Evolutionary conservation across 2,797 vertebrate species (phyloP), one percentile per base, ranked within the genome.

Genomic region (Acipenser ruthenus): DNA sequence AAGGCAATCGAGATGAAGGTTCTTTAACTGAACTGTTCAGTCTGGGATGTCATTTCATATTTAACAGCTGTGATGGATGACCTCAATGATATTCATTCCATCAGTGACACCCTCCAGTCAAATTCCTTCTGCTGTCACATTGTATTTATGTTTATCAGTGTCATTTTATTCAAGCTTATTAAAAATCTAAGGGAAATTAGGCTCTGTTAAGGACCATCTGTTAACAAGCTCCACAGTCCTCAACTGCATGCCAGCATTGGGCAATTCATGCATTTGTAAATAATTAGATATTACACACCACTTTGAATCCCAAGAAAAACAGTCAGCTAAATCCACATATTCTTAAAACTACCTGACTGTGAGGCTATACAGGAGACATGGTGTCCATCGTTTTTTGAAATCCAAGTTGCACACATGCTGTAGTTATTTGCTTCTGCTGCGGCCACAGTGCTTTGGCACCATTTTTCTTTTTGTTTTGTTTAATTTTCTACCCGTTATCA

Each of bases 111-210:
- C 75, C 76, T 79, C 49, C 59, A 74, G 76, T 80, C 70, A 76
- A 77, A 77, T 80, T 84, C 79, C 74, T 83, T 82, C 63, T 61
- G 67, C 56, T 84, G 78, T 82, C 80, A 82, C 68, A 82, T 81
- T 74, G 72, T 70, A 80, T 84, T 87, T 83, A 71, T 75, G 80
- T 80, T 82, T 75, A 79, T 81, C 74, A 80, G 65, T 52, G 55
- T 49, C 9, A 55, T 66, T 70, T 70, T 58, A 58, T 65, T 69
- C 58, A 23, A 49, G 47, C 62, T 58, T 60, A 55, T 65, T 70
- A 49, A 69, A 73, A 63, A 63, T 51, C 18, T 6, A 10, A 63
- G 70, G 71, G 64, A 73, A 79, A 70, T 70, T 1, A 63, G 72
- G 59, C 56, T 67, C 68, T 62, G 52, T 70, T 68, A 1, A 7